Evolutionary conservation across 2,888 invertebrate species (phyloP).

Genomic region (Callyntrura sp.): DNA sequence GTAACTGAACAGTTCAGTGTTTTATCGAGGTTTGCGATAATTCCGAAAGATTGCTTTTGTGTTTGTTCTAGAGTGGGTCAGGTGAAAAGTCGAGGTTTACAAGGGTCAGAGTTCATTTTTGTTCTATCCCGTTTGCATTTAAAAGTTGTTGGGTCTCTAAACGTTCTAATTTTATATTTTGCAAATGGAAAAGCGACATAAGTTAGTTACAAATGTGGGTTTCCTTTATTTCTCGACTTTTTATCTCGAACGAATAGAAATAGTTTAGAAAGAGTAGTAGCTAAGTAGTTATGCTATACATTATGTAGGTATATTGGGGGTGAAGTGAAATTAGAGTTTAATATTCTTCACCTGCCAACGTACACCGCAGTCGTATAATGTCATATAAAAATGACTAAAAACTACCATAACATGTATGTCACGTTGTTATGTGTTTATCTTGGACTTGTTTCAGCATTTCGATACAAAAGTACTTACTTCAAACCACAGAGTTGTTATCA

Average conservation of each 20-base stretch:
- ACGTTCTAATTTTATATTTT: neutral
- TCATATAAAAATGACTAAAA: slow-evolving; percentile 65
- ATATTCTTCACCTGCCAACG: neutral
- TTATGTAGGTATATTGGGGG: neutral
- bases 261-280: neutral
- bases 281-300: too few relatives aligned
- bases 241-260: neutral
- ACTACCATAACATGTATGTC: slow-evolving; percentile 62
- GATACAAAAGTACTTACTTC: neutral
- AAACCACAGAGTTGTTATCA: neutral
- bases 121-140: neutral
- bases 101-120: slow-evolving; percentile 9
- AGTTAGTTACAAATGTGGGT: neutral
- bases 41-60: slow-evolving; percentile 65
- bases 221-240: slow-evolving; percentile 22
- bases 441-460: slow-evolving; percentile 1
- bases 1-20: slow-evolving; percentile 80
- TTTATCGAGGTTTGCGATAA: slow-evolving; percentile 67
- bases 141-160: neutral
- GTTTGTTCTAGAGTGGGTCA: slow-evolving; percentile 30
- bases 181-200: too few relatives aligned
- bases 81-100: slow-evolving; percentile 32
- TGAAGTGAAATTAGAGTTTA: neutral
- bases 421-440: neutral
- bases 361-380: slow-evolving; percentile 33